A percentile compares a stretch with the other conserved stretches of the same genome.
Evolutionary conservation across 2,888 invertebrate genomes (phyloP).

Genomic region (Harmothoe impar): DNA sequence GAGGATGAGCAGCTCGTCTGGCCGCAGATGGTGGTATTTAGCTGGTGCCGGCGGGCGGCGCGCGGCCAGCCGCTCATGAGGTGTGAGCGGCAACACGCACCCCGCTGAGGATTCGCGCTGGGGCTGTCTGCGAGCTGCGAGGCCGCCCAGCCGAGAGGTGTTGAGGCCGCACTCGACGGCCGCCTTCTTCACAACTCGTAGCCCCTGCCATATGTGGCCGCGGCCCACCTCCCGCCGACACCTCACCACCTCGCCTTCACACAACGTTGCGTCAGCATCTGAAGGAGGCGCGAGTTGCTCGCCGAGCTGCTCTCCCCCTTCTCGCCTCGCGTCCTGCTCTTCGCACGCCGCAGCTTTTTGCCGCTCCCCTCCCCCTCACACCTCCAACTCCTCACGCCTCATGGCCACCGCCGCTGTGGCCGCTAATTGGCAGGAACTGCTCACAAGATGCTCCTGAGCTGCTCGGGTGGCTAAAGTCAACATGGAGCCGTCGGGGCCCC

Average conservation of each 20-base stretch:
- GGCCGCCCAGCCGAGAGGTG: conserved; percentile 43
- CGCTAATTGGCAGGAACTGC: conserved; percentile 44
- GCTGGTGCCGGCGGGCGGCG: conserved; percentile 28
- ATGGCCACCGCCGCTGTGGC: neutral
- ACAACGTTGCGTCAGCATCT: conserved; percentile 46
- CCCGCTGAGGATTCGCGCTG: conserved; percentile 54
- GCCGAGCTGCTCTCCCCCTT: neutral
- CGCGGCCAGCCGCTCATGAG: conserved; percentile 18
- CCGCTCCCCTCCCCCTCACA: neutral
- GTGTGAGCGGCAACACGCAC: conserved; percentile 49
- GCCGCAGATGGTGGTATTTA: conserved; percentile 56
- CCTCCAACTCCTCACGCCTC: no score
- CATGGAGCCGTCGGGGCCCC: conserved; percentile 29
- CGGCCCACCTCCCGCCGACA: conserved; percentile 22
- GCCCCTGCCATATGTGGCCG: conserved; percentile 34
- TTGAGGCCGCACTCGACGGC: conserved; percentile 28
- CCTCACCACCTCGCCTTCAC: conserved; percentile 58
- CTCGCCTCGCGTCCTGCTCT: conserved; percentile 5
- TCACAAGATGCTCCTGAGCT: conserved; percentile 37
- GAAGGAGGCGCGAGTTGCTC: conserved; percentile 50
- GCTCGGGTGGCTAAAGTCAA: conserved; percentile 60
- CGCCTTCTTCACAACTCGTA: conserved; percentile 46
- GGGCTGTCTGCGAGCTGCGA: conserved; percentile 36
- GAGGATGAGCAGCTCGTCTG: neutral
- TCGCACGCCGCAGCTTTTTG: neutral